Conservation (phyloP, 2,888 invertebrate genomes). For the Bombyx huttoni region DNA sequence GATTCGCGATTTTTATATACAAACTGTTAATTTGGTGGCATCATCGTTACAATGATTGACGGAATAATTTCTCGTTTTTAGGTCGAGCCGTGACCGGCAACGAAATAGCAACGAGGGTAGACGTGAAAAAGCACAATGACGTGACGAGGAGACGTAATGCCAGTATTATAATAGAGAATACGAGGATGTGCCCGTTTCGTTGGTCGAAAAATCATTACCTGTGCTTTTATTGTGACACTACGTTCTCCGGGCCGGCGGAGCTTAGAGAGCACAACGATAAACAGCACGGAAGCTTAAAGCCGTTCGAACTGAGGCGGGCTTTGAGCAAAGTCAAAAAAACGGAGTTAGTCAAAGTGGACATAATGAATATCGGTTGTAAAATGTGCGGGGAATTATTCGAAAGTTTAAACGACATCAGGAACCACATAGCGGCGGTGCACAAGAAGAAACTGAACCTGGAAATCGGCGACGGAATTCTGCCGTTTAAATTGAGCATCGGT, state of each 20-base stretch:
- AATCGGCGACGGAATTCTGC: conserved; percentile 39
- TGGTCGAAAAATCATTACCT: conserved; percentile 52
- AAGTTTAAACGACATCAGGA: conserved; percentile 31
- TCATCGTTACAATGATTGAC: background rate
- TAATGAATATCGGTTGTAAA: conserved; percentile 41
- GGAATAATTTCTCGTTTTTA: conserved; percentile 2
- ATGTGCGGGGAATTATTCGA: conserved; percentile 30
- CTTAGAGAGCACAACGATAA: conserved; percentile 30
- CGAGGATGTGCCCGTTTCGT: conserved; percentile 51
- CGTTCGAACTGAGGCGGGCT: conserved; percentile 25
- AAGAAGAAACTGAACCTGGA: conserved; percentile 29
- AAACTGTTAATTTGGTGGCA: background rate
- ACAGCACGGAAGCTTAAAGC: conserved; percentile 22
- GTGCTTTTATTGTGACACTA: conserved; percentile 49
- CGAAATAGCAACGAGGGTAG: background rate
- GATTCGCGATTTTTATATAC: no score
- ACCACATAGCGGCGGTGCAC: conserved; percentile 39
- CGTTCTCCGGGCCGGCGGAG: conserved; percentile 34
- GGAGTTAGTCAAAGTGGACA: conserved; percentile 50
- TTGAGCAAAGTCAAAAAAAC: conserved; percentile 40
- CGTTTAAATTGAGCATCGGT: conserved; percentile 36
- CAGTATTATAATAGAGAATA: conserved; percentile 33
- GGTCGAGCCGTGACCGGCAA: conserved; percentile 5
- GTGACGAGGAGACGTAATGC: conserved; percentile 37
- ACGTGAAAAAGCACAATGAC: conserved; percentile 19